These are phyloP conservation scores for Spicauda simplicius DNA, from an alignment of 2,888 invertebrate genomes.

Conservation along the genomic window DNA sequence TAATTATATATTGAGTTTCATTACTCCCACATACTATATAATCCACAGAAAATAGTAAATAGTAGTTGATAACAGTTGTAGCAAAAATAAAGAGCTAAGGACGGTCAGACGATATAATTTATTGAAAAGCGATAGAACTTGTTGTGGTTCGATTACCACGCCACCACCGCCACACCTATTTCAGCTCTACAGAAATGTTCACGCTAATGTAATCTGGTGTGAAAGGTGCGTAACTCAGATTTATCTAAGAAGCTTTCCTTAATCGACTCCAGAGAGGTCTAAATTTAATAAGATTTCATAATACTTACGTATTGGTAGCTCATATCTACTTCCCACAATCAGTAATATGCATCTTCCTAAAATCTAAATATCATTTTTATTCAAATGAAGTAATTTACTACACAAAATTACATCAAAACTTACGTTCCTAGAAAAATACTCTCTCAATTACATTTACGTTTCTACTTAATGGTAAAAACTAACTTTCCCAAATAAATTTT, in stretches of 20 bases:
- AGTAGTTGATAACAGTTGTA: no score
- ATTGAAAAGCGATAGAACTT: no score
- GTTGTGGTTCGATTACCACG: no score
- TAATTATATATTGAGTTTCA: no score
- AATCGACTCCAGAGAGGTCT: background rate
- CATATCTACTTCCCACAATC: background rate
- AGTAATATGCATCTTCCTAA: background rate
- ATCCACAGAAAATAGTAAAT: no score
- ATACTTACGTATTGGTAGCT: background rate
- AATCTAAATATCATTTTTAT: background rate
- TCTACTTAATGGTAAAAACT: constrained; percentile 18
- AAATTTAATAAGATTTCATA: background rate
- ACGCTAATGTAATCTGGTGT: no score
- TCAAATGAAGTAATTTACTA: background rate
- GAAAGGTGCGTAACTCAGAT: background rate
- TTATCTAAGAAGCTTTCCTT: background rate
- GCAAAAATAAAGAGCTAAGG: no score
- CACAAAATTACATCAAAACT: constrained; percentile 6
- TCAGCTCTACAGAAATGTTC: no score
- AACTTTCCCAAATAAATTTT: constrained; percentile 33
- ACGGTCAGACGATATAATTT: no score
- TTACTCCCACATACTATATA: no score
- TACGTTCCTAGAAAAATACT: background rate
- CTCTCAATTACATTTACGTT: constrained; percentile 2
- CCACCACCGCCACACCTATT: no score